phyloP scores from a whole-genome alignment of 2,113 vertebrate species.

The Phoxinus phoxinus region DNA sequence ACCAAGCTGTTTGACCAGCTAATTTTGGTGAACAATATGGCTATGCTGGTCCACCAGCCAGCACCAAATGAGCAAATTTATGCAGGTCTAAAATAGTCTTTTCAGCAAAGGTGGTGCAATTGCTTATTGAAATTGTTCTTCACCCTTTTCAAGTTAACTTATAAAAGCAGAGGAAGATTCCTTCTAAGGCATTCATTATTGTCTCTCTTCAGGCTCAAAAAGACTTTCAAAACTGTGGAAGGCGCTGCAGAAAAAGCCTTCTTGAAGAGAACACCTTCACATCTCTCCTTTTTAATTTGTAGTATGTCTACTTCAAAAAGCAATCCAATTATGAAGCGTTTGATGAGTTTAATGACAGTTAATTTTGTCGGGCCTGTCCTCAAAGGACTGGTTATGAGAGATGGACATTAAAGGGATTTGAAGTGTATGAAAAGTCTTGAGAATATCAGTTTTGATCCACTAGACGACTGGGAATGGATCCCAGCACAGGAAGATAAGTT shows the following conservation, averaged over 20 bases:
- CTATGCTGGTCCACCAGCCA: neutral
- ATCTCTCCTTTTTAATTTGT: slow-evolving; percentile 52
- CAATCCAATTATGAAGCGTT: slow-evolving; percentile 75
- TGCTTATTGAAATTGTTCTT: slow-evolving; percentile 1
- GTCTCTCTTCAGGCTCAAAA: neutral
- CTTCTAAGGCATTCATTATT: neutral
- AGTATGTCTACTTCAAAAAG: slow-evolving; percentile 70
- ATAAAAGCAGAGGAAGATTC: neutral
- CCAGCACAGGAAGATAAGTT: neutral
- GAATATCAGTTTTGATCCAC: slow-evolving; percentile 30
- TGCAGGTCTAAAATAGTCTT: neutral
- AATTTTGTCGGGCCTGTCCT: slow-evolving; percentile 52
- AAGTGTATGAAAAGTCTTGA: slow-evolving; percentile 40
- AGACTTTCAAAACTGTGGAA: neutral
- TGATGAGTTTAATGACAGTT: slow-evolving; percentile 66
- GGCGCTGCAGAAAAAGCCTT: neutral
- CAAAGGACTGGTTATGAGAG: slow-evolving; percentile 36
- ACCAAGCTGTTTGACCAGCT: neutral
- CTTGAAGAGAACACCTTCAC: slow-evolving; percentile 39
- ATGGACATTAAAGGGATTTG: slow-evolving; percentile 49
- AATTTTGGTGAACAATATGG: neutral
- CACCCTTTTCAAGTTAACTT: slow-evolving; percentile 7
- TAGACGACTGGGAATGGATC: slow-evolving; percentile 29
- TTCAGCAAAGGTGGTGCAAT: neutral
- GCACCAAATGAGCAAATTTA: neutral